Conservation (phyloP, 2,113 vertebrate genomes). For the Oryzias melastigma region DNA sequence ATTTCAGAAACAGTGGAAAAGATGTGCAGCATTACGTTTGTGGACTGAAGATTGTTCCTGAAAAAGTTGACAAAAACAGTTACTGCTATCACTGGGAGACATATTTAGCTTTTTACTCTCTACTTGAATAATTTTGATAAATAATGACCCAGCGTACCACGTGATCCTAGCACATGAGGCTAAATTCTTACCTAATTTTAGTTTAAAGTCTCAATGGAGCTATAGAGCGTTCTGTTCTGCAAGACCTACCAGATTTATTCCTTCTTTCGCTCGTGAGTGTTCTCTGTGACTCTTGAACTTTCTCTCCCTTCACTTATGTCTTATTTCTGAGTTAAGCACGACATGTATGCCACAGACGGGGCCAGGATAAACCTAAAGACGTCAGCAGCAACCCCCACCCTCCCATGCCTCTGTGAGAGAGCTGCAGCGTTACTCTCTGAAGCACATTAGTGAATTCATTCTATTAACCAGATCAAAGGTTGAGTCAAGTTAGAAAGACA, state of each 20-base stretch:
- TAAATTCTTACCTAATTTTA: too few relatives aligned
- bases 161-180: too few relatives aligned
- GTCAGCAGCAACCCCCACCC: slow-evolving; percentile 46
- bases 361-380: slow-evolving; percentile 71
- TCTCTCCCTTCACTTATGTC: slow-evolving; percentile 51
- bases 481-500: slow-evolving; percentile 29
- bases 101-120: too few relatives aligned
- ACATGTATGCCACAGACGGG: slow-evolving; percentile 59
- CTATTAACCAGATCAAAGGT: slow-evolving; percentile 48
- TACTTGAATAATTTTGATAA: too few relatives aligned
- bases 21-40: too few relatives aligned
- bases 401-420: slow-evolving; percentile 58
- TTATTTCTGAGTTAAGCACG: slow-evolving; percentile 63
- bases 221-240: slow-evolving; percentile 5
- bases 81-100: too few relatives aligned
- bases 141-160: too few relatives aligned
- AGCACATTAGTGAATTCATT: slow-evolving; percentile 70
- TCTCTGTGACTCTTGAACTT: slow-evolving; percentile 48
- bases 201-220: too few relatives aligned
- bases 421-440: slow-evolving; percentile 42
- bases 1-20: not conserved
- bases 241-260: slow-evolving; percentile 54
- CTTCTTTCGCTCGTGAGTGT: slow-evolving; percentile 60
- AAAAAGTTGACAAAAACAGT: too few relatives aligned
- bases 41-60: too few relatives aligned